Evolutionary conservation across 2,888 invertebrate species (phyloP).

Genomic region (Candidula unifasciata): DNA sequence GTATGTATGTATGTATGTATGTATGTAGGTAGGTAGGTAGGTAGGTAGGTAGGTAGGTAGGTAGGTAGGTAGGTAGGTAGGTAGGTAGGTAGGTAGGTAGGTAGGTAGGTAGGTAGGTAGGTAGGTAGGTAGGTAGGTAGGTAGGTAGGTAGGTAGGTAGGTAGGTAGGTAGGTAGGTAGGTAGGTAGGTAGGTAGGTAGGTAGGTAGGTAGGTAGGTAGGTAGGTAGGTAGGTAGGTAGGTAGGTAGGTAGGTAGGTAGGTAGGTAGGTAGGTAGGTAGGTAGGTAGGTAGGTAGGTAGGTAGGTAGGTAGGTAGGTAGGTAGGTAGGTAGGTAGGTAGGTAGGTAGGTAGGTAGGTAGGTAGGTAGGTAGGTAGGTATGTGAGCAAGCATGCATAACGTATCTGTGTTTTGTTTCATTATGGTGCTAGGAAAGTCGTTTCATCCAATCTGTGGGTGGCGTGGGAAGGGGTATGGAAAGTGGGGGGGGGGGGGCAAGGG

Average conservation of each 20-base stretch:
- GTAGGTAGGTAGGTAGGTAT: too few relatives aligned
- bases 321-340: not conserved
- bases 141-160: not conserved
- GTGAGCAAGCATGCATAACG: too few relatives aligned
- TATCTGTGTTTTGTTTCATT: too few relatives aligned
- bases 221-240: constrained; percentile 8
- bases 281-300: not conserved
- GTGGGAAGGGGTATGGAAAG: too few relatives aligned
- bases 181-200: constrained; percentile 8
- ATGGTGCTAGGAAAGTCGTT: too few relatives aligned
- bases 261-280: constrained; percentile 8
- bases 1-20: too few relatives aligned
- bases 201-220: constrained; percentile 8
- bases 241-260: constrained; percentile 8
- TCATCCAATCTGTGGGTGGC: too few relatives aligned
- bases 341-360: too few relatives aligned
- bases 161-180: not conserved
- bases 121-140: not conserved
- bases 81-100: not conserved
- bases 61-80: not conserved
- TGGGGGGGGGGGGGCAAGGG: too few relatives aligned
- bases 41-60: not conserved
- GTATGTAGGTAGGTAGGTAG: too few relatives aligned
- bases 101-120: not conserved
- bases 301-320: not conserved